Percentiles rank a stretch among this genome's conserved stretches.
These are phyloP conservation scores for Garrulus glandarius DNA, from an alignment of 2,797 vertebrate genomes.

Conservation along the genomic window DNA sequence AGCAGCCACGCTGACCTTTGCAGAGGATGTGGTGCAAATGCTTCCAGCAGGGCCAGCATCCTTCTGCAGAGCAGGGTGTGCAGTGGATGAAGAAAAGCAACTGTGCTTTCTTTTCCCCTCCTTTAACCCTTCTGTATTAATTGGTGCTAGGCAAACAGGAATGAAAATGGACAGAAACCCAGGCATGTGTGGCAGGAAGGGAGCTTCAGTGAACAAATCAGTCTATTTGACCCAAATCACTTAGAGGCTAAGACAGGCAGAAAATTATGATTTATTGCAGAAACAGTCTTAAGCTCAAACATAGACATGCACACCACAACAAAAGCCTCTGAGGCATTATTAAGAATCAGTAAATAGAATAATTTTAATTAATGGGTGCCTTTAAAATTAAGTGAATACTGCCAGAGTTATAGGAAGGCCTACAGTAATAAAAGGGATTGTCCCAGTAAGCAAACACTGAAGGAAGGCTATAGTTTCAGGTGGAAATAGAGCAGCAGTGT, in stretches of 20 bases:
- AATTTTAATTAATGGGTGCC: neutral
- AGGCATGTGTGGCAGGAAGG: neutral
- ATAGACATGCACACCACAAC: neutral
- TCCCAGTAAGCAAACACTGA: neutral
- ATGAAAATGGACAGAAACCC: neutral
- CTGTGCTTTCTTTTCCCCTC: neutral
- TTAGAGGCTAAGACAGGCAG: conserved; percentile 43
- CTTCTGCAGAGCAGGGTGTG: neutral
- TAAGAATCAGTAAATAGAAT: conserved; percentile 6
- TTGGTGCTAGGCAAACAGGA: neutral
- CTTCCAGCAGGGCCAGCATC: neutral
- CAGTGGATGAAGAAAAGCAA: neutral
- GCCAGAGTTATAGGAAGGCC: neutral
- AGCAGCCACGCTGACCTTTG: neutral
- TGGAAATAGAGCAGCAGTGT: neutral
- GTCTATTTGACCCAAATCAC: conserved; percentile 9
- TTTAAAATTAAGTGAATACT: conserved; percentile 21
- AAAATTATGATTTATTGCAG: conserved; percentile 52
- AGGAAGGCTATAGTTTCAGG: neutral
- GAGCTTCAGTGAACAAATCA: neutral
- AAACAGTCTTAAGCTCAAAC: neutral
- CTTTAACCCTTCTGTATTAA: neutral
- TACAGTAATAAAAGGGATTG: neutral
- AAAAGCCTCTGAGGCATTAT: neutral
- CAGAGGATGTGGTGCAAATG: neutral